Conservation (phyloP, 2,113 vertebrate genomes). For the Toxostoma redivivum region DNA sequence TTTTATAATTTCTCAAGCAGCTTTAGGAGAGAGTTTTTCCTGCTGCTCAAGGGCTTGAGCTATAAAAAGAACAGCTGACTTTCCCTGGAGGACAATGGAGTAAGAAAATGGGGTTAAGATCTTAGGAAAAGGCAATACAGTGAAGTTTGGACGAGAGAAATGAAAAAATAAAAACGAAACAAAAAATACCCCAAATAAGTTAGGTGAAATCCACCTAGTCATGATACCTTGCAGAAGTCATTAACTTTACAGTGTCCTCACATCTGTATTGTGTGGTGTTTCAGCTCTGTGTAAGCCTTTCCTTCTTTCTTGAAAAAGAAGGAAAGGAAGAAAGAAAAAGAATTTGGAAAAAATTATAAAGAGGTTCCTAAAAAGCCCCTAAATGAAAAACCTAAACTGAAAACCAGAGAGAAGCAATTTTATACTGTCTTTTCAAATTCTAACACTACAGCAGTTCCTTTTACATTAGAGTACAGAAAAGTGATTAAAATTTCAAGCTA, state of each 20-base stretch:
- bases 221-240: background rate
- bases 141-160: background rate
- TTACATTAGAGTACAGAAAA: background rate
- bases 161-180: background rate
- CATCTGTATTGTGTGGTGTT: background rate
- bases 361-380: background rate
- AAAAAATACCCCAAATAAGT: background rate
- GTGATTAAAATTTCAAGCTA: background rate
- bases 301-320: background rate
- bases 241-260: background rate
- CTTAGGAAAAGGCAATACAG: background rate
- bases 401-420: background rate
- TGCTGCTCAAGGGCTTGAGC: background rate
- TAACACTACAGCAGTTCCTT: background rate
- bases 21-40: background rate
- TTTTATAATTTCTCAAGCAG: background rate
- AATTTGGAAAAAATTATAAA: background rate
- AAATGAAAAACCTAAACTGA: background rate
- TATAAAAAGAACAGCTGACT: background rate
- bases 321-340: background rate
- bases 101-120: background rate
- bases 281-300: background rate
- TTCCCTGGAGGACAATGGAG: background rate
- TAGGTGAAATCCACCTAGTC: background rate
- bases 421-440: background rate